These are phyloP conservation scores for Chloropsis hardwickii DNA, from an alignment of 2,113 vertebrate genomes.

Conservation along the genomic window DNA sequence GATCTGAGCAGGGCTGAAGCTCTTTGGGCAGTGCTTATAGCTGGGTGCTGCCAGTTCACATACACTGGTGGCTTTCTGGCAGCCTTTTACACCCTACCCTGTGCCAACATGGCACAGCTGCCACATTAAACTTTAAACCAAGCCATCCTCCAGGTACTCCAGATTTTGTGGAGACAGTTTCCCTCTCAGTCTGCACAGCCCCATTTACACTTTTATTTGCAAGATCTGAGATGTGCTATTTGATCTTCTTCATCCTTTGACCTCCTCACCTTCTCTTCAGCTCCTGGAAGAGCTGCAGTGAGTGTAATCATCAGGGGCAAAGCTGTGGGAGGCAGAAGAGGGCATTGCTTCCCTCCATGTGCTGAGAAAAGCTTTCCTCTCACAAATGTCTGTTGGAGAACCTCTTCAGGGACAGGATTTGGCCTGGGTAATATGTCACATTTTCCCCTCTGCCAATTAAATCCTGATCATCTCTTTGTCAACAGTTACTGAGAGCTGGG, in stretches of 20 bases:
- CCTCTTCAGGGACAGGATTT: not conserved
- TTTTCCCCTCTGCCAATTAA: not conserved
- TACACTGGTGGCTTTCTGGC: not conserved
- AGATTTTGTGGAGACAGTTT: not conserved
- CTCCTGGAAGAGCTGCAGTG: not conserved
- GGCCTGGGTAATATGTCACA: not conserved
- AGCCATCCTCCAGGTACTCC: not conserved
- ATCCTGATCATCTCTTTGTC: not conserved
- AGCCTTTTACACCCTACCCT: not conserved
- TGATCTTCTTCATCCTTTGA: not conserved
- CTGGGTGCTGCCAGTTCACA: not conserved
- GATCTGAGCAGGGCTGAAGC: not conserved
- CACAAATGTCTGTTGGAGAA: not conserved
- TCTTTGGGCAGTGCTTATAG: not conserved
- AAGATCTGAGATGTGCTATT: not conserved
- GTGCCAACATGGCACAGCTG: not conserved
- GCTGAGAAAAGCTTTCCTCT: not conserved
- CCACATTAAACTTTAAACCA: not conserved
- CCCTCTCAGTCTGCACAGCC: not conserved
- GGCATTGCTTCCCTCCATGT: not conserved
- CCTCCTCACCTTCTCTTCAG: not conserved
- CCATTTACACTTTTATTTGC: not conserved
- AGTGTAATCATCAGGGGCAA: not conserved
- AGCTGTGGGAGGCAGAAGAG: not conserved
- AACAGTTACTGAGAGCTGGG: not conserved